Conservation (phyloP, 1,140 invertebrate genomes). For the Penaeus chinensis region DNA sequence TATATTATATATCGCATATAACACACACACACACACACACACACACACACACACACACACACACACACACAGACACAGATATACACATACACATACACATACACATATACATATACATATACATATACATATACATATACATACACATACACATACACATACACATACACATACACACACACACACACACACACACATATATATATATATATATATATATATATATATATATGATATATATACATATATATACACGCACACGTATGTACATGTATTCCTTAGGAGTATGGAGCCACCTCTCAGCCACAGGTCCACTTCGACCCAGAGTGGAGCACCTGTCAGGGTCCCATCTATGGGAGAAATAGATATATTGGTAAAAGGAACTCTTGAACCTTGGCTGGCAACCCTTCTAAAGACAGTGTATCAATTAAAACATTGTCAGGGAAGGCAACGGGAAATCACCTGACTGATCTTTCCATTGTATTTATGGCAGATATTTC, state of each 20-base stretch:
- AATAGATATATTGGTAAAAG: too few species aligned
- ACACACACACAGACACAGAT: background rate
- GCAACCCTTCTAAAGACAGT: too few species aligned
- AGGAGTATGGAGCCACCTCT: too few species aligned
- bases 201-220: conserved; percentile 10
- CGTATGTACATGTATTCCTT: background rate
- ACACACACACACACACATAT: background rate
- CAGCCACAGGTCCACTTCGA: too few species aligned
- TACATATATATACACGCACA: background rate
- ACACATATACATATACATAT: conserved; percentile 15
- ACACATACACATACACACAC: background rate
- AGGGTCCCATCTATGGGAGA: too few species aligned
- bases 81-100: background rate
- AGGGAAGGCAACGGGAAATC: too few species aligned
- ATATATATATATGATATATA: background rate
- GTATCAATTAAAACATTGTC: too few species aligned
- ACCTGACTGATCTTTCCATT: too few species aligned
- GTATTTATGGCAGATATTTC: too few species aligned
- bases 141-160: background rate
- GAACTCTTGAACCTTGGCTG: too few species aligned
- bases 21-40: background rate
- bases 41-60: too few species aligned
- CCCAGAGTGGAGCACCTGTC: too few species aligned
- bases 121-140: conserved; percentile 12
- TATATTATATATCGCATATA: background rate